Conservation (phyloP, 2,797 vertebrate genomes). For the Atherinosoma microstoma region DNA sequence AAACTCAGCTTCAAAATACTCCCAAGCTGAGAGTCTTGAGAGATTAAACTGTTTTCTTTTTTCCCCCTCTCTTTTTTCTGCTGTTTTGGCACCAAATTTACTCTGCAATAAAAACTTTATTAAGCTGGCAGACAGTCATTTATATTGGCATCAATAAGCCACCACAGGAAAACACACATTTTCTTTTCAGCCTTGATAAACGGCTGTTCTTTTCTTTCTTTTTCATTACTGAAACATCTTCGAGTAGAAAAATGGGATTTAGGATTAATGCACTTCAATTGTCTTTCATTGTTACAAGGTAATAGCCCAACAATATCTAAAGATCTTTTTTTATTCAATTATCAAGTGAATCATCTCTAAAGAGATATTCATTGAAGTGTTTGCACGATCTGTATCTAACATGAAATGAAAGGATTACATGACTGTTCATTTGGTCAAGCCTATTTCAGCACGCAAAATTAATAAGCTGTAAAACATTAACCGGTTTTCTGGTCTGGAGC, state of each 20-base stretch:
- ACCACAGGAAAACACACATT: conserved; percentile 56
- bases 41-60: conserved; percentile 34
- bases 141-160: conserved; percentile 67
- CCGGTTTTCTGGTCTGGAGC: neutral
- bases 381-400: neutral
- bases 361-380: neutral
- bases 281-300: too few species aligned
- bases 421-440: conserved; percentile 23
- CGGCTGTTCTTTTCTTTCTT: conserved; percentile 43
- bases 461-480: neutral
- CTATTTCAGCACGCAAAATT: conserved; percentile 8
- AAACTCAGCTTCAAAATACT: conserved; percentile 63
- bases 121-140: conserved; percentile 70
- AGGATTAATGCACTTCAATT: neutral
- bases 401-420: conserved; percentile 15
- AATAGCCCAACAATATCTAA: neutral
- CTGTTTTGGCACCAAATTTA: conserved; percentile 68
- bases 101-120: conserved; percentile 76
- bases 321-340: neutral
- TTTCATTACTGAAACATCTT: neutral
- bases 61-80: conserved; percentile 6
- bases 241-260: neutral
- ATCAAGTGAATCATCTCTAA: neutral
- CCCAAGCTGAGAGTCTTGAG: conserved; percentile 47
- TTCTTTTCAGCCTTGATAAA: conserved; percentile 59